A percentile compares a stretch with the other conserved stretches of the same genome.
phyloP scores from a whole-genome alignment of 2,113 vertebrate genomes.

The Oxyruncus cristatus region DNA sequence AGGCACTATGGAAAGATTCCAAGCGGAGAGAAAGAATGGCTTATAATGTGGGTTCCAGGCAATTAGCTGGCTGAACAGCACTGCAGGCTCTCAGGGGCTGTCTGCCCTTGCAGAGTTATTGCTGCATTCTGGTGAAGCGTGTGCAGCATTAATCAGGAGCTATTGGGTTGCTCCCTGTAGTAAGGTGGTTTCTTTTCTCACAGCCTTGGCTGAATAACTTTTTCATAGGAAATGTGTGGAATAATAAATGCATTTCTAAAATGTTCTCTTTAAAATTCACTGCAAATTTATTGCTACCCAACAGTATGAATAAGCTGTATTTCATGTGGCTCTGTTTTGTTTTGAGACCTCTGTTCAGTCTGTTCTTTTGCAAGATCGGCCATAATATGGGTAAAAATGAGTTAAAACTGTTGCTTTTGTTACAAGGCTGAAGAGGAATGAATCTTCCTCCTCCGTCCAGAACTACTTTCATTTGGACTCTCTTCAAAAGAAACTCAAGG shows the following conservation, averaged over 20 bases:
- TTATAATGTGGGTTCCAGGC: rapidly evolving
- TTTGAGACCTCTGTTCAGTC: background rate
- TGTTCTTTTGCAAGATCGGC: background rate
- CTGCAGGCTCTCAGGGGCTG: background rate
- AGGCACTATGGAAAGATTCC: background rate
- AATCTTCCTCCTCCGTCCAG: conserved; percentile 83
- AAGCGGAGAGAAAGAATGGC: background rate
- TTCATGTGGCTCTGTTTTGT: background rate
- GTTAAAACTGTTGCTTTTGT: background rate
- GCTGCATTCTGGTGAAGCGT: background rate
- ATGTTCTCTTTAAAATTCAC: background rate
- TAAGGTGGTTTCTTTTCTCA: background rate
- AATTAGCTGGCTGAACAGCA: background rate
- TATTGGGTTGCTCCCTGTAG: background rate
- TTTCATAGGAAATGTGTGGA: background rate
- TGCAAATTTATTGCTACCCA: background rate
- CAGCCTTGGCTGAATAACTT: background rate
- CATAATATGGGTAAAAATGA: background rate
- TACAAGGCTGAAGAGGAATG: conserved; percentile 85
- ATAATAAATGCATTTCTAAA: background rate
- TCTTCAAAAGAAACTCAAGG: conserved; percentile 96
- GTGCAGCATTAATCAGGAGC: background rate
- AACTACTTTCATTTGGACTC: conserved; percentile 92
- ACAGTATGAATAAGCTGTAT: background rate
- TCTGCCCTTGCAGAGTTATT: background rate